Base-by-base conservation (phyloP, 2,797 vertebrate genomes). In the Danio choprae region DNA sequence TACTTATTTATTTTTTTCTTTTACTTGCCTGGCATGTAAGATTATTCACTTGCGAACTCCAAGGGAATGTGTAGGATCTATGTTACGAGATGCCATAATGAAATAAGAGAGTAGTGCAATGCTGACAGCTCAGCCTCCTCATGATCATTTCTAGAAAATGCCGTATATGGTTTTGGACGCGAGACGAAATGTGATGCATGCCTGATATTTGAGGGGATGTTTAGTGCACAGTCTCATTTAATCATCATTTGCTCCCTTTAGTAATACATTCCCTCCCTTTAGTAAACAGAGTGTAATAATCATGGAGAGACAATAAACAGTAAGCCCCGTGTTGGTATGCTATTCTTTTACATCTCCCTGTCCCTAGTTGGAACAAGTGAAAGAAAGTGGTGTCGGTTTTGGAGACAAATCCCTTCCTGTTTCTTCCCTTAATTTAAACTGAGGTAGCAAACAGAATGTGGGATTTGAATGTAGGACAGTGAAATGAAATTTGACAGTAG, bases 41-140 rank as follows among this genome's bases (percentile, higher is more conserved):
- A 81, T 79, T 69, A 84, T 85, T 82, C 81, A 77, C 68, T 82
- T 82, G 63, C 29, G 71, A 74, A 83, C 79, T 85, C 80, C 79
- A 74, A 83, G 82, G 81, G 63, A 74, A 79, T 74, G 68, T 83
- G 72, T 84, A 81, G 77, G 80, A 84, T 86, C 83, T 86, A 58
- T 68, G 40, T 80, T 83, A 78, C 82, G 76, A 85, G 80, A 81
- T 84, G 73, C 86, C 82, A 80, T 51, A 51, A 83, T 83, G 43
- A 60, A 79, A 82, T 74, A 67, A 59, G 46, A 18, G 36, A 80
- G 75, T 74, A 69, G 60, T 74, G 64, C 69, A 77, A 64, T 74
- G 62, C 69, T 77, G 60, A 74, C 56, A 69, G 16, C 44, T 20
- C 48, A 46, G 82, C 71, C 74, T 83, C 44, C 65, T 63, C 62